phyloP scores from a whole-genome alignment of 2,113 vertebrate species.

The Dicrurus megarhynchus region DNA sequence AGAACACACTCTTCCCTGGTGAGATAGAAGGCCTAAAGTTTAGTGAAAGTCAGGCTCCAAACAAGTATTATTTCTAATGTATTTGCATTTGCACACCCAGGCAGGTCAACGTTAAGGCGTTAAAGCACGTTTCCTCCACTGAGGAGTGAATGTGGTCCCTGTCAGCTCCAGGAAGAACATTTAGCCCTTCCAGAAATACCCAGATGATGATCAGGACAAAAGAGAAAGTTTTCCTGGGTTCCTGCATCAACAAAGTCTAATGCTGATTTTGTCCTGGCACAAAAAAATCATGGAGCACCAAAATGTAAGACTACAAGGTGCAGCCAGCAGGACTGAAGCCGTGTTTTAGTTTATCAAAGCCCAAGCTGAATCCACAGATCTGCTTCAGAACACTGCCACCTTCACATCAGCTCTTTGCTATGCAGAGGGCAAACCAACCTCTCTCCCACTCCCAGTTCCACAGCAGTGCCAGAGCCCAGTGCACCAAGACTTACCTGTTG shows the following conservation, averaged over 20 bases:
- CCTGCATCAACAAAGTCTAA: not conserved
- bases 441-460: not conserved
- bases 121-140: not conserved
- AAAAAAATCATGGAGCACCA: not conserved
- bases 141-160: not conserved
- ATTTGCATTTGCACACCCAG: not conserved
- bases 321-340: not conserved
- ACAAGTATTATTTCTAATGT: not conserved
- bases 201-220: not conserved
- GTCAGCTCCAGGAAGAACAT: not conserved
- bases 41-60: not conserved
- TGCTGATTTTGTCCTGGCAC: not conserved
- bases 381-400: not conserved
- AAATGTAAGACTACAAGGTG: not conserved
- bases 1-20: not conserved
- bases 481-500: constrained; percentile 81
- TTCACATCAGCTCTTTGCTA: not conserved
- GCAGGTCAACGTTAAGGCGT: not conserved
- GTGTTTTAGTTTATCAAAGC: not conserved
- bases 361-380: not conserved
- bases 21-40: constrained; percentile 23
- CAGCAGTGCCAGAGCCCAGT: not conserved
- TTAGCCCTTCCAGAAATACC: not conserved
- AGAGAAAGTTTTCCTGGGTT: not conserved
- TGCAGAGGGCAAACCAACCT: not conserved